phyloP scores from a whole-genome alignment of 2,888 invertebrate genomes.

The Chesias legatella region DNA sequence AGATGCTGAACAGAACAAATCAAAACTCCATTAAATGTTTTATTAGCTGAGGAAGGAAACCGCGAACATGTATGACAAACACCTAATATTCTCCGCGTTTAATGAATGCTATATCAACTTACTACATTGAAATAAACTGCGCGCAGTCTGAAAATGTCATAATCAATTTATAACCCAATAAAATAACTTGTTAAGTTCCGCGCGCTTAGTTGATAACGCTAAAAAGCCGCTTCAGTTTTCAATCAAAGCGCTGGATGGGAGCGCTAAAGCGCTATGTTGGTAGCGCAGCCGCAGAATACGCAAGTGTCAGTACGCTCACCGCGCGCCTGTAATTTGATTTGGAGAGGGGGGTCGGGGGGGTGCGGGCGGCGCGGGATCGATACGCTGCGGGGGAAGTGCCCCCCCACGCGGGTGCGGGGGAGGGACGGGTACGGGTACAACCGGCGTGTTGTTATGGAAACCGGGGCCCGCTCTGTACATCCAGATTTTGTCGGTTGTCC shows the following conservation, averaged over 20 bases:
- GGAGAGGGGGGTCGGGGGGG: conserved; percentile 59
- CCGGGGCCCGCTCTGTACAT: conserved; percentile 66
- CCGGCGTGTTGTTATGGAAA: conserved; percentile 77
- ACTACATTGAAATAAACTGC: no score
- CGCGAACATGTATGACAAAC: no score
- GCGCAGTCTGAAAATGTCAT: no score
- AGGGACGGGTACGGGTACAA: conserved; percentile 46
- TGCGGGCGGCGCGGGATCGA: conserved; percentile 49
- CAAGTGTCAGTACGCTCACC: conserved; percentile 23
- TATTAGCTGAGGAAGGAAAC: no score
- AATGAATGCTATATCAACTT: no score
- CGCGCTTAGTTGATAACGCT: conserved; percentile 17
- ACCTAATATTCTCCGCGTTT: no score
- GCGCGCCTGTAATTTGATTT: conserved; percentile 77
- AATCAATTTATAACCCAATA: no score
- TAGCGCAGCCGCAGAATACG: conserved; percentile 18
- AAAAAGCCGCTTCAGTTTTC: neutral
- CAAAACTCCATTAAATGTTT: no score
- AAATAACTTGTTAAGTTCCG: conserved; percentile 1
- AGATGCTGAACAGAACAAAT: no score
- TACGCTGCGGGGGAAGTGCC: conserved; percentile 38
- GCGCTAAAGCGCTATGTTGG: conserved; percentile 18
- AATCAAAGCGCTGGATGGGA: neutral
- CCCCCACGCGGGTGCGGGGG: conserved; percentile 29
- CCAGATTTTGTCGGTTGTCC: conserved; percentile 75